phyloP scores from a whole-genome alignment of 2,113 vertebrate species.

The Pongo pygmaeus region DNA sequence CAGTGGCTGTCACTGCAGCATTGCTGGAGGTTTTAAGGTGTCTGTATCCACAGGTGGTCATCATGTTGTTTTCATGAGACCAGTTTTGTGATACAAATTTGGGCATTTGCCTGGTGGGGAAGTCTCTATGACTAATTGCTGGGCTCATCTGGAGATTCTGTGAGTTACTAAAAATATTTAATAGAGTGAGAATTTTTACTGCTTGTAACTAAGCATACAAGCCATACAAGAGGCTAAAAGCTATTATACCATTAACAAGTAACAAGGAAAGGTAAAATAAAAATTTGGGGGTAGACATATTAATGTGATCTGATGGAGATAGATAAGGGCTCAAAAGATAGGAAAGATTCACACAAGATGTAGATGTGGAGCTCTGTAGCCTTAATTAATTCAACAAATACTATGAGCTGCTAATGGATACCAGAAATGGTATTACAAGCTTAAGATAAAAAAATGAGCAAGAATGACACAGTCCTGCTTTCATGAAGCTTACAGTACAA shows the following conservation, averaged over 20 bases:
- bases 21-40: neutral
- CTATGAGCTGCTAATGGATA: neutral
- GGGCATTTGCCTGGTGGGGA: neutral
- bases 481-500: neutral
- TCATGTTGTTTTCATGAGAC: neutral
- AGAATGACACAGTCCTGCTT: neutral
- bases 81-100: neutral
- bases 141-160: neutral
- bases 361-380: neutral
- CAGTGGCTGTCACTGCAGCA: neutral
- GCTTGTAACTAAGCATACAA: neutral
- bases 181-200: slow-evolving; percentile 10
- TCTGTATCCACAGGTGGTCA: neutral
- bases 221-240: neutral
- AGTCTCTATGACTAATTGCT: neutral
- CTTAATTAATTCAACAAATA: neutral
- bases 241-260: neutral
- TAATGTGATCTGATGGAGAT: neutral
- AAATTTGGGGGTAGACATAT: neutral
- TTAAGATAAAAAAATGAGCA: neutral
- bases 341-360: neutral
- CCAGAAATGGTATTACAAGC: neutral
- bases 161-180: neutral
- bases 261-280: neutral
- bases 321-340: neutral